Conservation (phyloP, 2,888 invertebrate species). For the Meiosimyza platycephala region DNA sequence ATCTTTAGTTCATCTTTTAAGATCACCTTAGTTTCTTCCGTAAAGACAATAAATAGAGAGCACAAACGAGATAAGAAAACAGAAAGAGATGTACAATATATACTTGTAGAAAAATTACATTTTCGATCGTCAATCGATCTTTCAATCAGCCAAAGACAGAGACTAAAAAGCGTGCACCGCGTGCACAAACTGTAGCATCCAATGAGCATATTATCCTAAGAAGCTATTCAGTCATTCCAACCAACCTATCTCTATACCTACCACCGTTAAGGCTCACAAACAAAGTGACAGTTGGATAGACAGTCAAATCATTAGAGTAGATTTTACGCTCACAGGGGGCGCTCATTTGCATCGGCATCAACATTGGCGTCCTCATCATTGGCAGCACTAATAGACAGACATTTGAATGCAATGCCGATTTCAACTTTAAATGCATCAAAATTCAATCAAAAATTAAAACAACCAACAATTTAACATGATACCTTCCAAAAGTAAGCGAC, state of each 20-base stretch:
- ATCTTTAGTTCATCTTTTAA: too few species aligned
- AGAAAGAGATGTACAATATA: conserved; percentile 30
- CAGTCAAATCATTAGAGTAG: background rate
- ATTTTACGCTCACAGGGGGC: too few species aligned
- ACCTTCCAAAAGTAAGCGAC: background rate
- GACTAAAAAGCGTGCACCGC: conserved; percentile 43
- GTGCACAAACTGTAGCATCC: conserved; percentile 48
- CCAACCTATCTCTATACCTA: background rate
- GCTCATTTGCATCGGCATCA: too few species aligned
- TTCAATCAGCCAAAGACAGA: conserved; percentile 52
- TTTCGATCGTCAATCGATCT: conserved; percentile 50
- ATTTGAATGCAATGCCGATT: too few species aligned
- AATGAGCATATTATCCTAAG: background rate
- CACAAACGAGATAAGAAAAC: too few species aligned
- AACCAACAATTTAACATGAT: conserved; percentile 32
- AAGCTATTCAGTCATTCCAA: background rate
- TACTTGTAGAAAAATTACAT: conserved; percentile 24
- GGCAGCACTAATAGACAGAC: too few species aligned
- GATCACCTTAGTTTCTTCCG: too few species aligned
- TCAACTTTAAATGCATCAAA: conserved; percentile 55
- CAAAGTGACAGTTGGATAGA: conserved; percentile 1
- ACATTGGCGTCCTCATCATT: too few species aligned
- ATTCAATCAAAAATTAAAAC: conserved; percentile 59
- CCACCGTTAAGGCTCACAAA: background rate
- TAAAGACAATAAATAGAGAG: too few species aligned